These are phyloP conservation scores for Achlya flavicornis DNA, from an alignment of 2,888 invertebrate species.

Conservation along the genomic window DNA sequence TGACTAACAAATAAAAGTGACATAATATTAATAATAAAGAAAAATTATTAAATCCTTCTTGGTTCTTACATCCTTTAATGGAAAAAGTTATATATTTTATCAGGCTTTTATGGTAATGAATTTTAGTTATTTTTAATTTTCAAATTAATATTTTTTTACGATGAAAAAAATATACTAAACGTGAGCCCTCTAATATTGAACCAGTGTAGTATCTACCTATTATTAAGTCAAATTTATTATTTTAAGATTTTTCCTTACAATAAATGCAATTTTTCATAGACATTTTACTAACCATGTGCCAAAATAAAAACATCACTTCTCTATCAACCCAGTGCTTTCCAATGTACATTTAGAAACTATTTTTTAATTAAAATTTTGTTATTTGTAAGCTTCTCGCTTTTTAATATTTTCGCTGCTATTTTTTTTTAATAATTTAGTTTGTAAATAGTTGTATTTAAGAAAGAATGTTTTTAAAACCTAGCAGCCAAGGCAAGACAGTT, in stretches of 20 bases:
- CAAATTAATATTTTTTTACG: too few species aligned
- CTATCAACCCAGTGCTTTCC: conserved; percentile 8
- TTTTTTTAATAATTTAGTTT: conserved; percentile 39
- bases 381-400: conserved; percentile 20
- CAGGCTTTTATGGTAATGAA: neutral
- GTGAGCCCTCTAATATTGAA: too few species aligned
- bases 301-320: conserved; percentile 42
- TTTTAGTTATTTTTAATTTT: neutral
- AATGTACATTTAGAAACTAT: conserved; percentile 13
- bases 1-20: conserved; percentile 50
- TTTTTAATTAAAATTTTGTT: conserved; percentile 14
- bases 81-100: neutral
- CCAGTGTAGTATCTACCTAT: too few species aligned
- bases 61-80: neutral
- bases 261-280: neutral
- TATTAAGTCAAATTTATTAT: too few species aligned
- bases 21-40: conserved; percentile 37
- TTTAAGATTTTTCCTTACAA: too few species aligned
- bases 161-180: too few species aligned
- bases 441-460: conserved; percentile 41
- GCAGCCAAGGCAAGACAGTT: conserved; percentile 68
- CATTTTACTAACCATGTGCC: conserved; percentile 62
- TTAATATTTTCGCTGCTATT: conserved; percentile 33
- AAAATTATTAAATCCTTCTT: conserved; percentile 11
- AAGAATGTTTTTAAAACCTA: conserved; percentile 58